A percentile compares a stretch with the other conserved stretches of the same genome.
Evolutionary conservation across 2,797 vertebrate species (phyloP).

Genomic region (Sebastes taczanowskii): DNA sequence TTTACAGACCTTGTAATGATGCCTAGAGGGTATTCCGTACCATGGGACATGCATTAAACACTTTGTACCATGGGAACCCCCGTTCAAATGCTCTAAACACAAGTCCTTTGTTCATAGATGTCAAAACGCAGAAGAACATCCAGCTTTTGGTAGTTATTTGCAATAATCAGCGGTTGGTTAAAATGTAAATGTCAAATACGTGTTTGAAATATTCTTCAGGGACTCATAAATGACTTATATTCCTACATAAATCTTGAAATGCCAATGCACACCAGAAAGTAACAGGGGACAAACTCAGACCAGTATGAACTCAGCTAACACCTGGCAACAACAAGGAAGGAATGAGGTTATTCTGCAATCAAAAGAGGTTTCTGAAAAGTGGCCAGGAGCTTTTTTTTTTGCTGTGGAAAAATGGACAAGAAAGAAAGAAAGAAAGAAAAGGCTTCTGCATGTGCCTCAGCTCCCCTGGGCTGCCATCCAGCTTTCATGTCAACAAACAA

Average conservation of each 20-base stretch:
- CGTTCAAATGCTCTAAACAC: background rate
- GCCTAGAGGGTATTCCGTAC: background rate
- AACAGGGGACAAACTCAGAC: background rate
- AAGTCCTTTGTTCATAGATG: background rate
- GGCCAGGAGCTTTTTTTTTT: constrained; percentile 8
- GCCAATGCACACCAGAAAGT: background rate
- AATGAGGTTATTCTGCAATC: constrained; percentile 14
- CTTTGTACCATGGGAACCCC: background rate
- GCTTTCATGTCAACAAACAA: constrained; percentile 33
- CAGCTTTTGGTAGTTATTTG: background rate
- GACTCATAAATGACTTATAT: background rate
- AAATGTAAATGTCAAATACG: background rate
- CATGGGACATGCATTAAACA: background rate
- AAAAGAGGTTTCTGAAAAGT: constrained; percentile 12
- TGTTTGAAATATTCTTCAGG: background rate
- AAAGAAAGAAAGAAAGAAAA: background rate
- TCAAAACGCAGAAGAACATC: background rate
- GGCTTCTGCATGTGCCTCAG: background rate
- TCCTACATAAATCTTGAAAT: background rate
- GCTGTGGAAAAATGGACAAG: constrained; percentile 16
- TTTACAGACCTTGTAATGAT: background rate
- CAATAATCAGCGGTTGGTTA: background rate
- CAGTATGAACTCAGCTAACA: constrained; percentile 9
- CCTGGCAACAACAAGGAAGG: constrained; percentile 1
- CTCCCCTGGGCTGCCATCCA: constrained; percentile 2